Base-by-base conservation (phyloP, 2,888 invertebrate species). In the Cephus sareptanus region DNA sequence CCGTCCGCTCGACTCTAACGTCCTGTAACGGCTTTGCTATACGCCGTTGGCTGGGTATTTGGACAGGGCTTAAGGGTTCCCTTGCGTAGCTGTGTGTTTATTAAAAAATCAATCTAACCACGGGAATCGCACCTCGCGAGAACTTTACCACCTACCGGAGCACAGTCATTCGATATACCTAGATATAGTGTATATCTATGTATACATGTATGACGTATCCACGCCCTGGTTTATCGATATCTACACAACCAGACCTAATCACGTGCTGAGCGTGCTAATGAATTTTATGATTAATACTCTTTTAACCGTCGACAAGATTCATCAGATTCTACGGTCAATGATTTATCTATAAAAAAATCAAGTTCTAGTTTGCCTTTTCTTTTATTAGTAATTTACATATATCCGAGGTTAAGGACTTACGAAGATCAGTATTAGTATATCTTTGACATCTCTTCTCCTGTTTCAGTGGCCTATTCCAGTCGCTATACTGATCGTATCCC, bases 61-160 rank as follows among this genome's bases (percentile, higher is more conserved):
- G 78, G 73, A 75, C 71, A 73, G 75, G 76, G 78, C 78, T 78
- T 68, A 78, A 78, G 73, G 75, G 23, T 73, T 78, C 73, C 75
- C 69, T 70, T 31, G 35, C 76, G 73, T 56, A 75, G 37, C 75
- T 12, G 56, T 71, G 77, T 77, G 71, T 75, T 78, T 78, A 78
- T 78, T 78, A 78, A 78, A 78, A 74, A 78, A 78, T 78, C 78
- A 75, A 78, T 78, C 78, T 71, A 71, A 34, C 33, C 71, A 34
- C 71, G 71, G 71, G 71, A 56, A 56, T 56, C 56, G 23, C 56
- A 56, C 56, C 56, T 56, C 56, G 56, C 56, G 56, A 56, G 56
- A 56, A 56, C 23, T 23, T 56, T 56, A 23, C 56, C 23, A 56
- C 23, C 23, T 23, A 56, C 9, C 56, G 23, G 23, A 56, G 9